Percentiles rank a stretch among this genome's conserved stretches.
Conservation (phyloP, 2,888 invertebrate genomes). For the Tinea semifulvella region DNA sequence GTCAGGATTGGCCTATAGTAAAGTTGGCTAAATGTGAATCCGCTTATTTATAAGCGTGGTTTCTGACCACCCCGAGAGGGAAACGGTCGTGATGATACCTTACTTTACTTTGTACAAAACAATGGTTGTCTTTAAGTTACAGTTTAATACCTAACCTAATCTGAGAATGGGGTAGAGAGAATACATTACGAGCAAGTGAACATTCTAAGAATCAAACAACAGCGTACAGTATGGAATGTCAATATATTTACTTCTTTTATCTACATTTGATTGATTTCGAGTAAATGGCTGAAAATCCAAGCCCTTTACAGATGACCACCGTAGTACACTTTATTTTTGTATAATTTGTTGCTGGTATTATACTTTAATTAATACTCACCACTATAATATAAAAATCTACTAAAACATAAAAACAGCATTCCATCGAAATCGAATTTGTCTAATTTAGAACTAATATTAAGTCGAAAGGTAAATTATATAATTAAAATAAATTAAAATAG, state of each 20-base stretch:
- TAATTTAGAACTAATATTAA: slow-evolving; percentile 7
- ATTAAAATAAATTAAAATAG: slow-evolving; percentile 13
- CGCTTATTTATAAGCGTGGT: too few relatives aligned
- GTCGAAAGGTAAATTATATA: slow-evolving; percentile 7
- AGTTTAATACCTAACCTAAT: too few relatives aligned
- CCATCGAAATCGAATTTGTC: slow-evolving; percentile 3
- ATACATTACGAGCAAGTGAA: too few relatives aligned
- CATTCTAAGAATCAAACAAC: slow-evolving; percentile 4
- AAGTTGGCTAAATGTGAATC: too few relatives aligned
- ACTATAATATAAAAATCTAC: slow-evolving; percentile 9
- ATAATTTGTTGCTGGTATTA: slow-evolving; percentile 9
- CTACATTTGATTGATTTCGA: slow-evolving; percentile 58
- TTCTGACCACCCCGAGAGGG: too few relatives aligned
- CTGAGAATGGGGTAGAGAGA: too few relatives aligned
- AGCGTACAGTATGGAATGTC: slow-evolving; percentile 52
- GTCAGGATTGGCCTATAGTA: too few relatives aligned
- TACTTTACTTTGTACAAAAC: too few relatives aligned
- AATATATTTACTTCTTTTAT: slow-evolving; percentile 62
- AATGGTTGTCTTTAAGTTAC: too few relatives aligned
- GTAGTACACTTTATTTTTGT: neutral
- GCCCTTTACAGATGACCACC: slow-evolving; percentile 7
- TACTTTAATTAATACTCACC: slow-evolving; percentile 9
- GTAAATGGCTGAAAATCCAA: slow-evolving; percentile 49
- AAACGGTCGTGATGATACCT: too few relatives aligned
- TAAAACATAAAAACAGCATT: slow-evolving; percentile 6